Evolutionary conservation across 2,888 invertebrate species (phyloP).

Genomic region (Drosophila prostipennis): DNA sequence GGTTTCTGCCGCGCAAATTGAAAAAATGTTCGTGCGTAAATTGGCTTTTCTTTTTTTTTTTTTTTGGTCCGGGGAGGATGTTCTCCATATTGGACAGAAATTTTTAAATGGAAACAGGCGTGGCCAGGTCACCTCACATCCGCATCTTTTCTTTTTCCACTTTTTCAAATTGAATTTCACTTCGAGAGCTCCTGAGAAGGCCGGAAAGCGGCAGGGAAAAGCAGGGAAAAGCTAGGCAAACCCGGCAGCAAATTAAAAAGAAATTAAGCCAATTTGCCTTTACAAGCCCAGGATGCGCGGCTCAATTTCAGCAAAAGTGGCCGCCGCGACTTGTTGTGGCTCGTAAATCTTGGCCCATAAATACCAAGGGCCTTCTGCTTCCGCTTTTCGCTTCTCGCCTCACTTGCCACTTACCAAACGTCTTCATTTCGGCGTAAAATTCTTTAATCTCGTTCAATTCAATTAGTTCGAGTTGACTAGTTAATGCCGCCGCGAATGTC

Average conservation of each 20-base stretch:
- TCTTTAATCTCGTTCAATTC: conserved; percentile 84
- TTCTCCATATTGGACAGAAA: conserved; percentile 45
- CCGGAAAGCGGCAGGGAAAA: conserved; percentile 55
- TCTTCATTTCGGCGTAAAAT: conserved; percentile 80
- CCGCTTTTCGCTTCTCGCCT: conserved; percentile 52
- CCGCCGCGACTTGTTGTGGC: conserved; percentile 66
- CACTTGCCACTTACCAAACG: conserved; percentile 53
- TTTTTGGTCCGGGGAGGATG: conserved; percentile 25
- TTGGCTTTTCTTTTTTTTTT: conserved; percentile 54
- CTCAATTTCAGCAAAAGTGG: conserved; percentile 69
- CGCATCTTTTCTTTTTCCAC: conserved; percentile 47
- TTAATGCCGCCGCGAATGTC: conserved; percentile 72
- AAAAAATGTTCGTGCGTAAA: conserved; percentile 80
- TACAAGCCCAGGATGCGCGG: conserved; percentile 56
- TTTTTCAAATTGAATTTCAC: conserved; percentile 79
- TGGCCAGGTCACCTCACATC: conserved; percentile 58
- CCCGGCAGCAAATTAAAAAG: conserved; percentile 83
- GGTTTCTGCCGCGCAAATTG: conserved; percentile 68
- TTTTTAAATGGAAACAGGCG: conserved; percentile 63
- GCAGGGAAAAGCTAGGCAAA: conserved; percentile 52
- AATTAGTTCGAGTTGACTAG: conserved; percentile 83
- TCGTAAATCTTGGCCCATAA: conserved; percentile 82
- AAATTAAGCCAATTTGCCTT: conserved; percentile 83
- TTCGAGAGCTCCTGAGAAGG: conserved; percentile 46
- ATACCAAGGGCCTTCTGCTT: conserved; percentile 58